phyloP scores from a whole-genome alignment of 2,113 vertebrate species.

The Myiopsitta monachus region DNA sequence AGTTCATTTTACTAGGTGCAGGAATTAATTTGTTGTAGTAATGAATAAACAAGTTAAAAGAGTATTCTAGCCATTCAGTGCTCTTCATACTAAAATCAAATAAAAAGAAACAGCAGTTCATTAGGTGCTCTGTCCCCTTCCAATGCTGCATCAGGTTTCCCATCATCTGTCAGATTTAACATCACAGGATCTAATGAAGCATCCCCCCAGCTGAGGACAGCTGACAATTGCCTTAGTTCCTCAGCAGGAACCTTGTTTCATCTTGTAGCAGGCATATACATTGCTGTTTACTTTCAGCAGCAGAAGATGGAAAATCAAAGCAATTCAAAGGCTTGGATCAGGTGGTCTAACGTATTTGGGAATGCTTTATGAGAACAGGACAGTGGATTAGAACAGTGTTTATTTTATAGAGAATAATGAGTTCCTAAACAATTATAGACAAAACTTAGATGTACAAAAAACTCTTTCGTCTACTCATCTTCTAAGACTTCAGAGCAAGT shows the following conservation, averaged over 20 bases:
- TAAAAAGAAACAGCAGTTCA: background rate
- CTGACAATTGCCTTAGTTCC: constrained; percentile 55
- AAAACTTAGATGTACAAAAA: background rate
- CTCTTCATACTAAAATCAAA: background rate
- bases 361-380: background rate
- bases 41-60: background rate
- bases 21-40: background rate
- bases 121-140: constrained; percentile 14
- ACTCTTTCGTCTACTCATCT: background rate
- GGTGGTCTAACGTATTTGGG: background rate
- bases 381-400: background rate
- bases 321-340: background rate
- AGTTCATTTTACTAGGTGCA: background rate
- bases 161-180: constrained; percentile 36
- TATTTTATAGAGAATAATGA: background rate
- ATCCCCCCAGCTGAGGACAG: constrained; percentile 53
- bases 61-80: background rate
- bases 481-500: background rate
- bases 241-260: constrained; percentile 55
- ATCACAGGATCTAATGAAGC: constrained; percentile 45
- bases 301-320: background rate
- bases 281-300: constrained; percentile 12
- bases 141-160: constrained; percentile 1
- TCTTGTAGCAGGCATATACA: constrained; percentile 21
- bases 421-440: background rate